Evolutionary conservation across 2,888 invertebrate genomes (phyloP), one percentile per base, ranked within the genome.

Genomic region (Melanotus villosus): DNA sequence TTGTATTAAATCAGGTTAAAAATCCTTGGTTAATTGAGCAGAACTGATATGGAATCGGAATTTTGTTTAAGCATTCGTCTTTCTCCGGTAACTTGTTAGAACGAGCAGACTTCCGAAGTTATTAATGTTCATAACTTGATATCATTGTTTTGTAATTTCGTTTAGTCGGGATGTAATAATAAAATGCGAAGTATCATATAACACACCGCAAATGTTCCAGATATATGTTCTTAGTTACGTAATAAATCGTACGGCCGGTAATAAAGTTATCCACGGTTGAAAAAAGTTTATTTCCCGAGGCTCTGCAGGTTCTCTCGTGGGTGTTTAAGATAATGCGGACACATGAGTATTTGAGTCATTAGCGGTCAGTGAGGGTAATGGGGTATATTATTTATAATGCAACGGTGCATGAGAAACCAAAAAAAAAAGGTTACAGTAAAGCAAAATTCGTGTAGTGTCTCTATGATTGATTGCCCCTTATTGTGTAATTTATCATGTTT

Each of bases 191-290:
- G 57, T 57, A 57, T 57, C 57, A 38, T 14, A 57, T 57, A 57
- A 57, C 57, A 38, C 16, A 57, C 57, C 57, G 14, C 57, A 57
- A 57, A 57, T 18, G 38, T 38, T 23, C 36, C 16, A 57, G 57
- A 57, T 57, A 38, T 57, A 57, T 23, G 57, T 57, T 26, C 30
- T 38, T 65, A 59, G 68, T 73, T 70, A 68, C 64, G 65, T 57
- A 73, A 70, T 67, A 70, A 72, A 70, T 52, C 63, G 54, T 65
- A 30, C 41, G 59, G 62, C 34, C 52, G 18, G 68, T 66, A 73
- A 73, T 70, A 71, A 73, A 73, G 73, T 71, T 73, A 71, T 73
- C 70, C 64, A 65, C 68, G 59, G 50, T 32, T 50, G n/a, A 16
- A 52, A 52, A 52, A 52, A 10, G 30, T 30, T 30, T 68, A 64